Base-by-base conservation (phyloP, 2,797 vertebrate genomes). In the Phaenicophaeus curvirostris region DNA sequence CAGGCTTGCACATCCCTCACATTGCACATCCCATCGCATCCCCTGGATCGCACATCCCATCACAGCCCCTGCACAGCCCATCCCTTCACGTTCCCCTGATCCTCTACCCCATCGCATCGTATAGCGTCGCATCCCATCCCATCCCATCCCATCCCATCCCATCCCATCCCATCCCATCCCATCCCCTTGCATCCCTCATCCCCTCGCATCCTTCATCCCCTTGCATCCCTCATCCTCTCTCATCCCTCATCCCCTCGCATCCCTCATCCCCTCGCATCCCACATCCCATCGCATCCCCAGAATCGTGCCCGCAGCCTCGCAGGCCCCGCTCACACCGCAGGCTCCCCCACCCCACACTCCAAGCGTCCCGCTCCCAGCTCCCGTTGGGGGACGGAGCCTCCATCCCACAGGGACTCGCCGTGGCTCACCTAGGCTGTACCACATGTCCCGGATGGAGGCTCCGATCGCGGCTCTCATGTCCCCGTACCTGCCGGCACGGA, bases 381-480 rank as follows among this genome's bases (percentile, higher is more conserved):
- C 39, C 35, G 0, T 37, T 51, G 1, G 24, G 46, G 55, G 9
- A 10, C 1, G n/a, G n/a, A 33, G 35, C 16, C 4, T 1, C 4
- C 59, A 61, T 54, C 17, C 25, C 13, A 14, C 14, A 5, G 51
- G 35, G 18, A 18, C 50, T 41, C 2, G 1, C n/a, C 37, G 54
- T 0, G 1, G 25, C 96, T 97, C 89, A 97, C 96, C 95, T 8
- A 97, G 93, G 57, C 75, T 94, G 95, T 96, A 94, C 96, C 96
- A 96, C 96, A 97, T 97, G 71, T 97, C 96, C 74, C 94, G 87
- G 77, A 97, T 95, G 74, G 96, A 84, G 0, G 93, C 74, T 57
- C 95, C 96, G 0, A 97, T 94, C 0, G 10, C 48, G 30, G 86
- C 94, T 85, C 96, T 95, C 94, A 97, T 96, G 89, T 97, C 96